These are phyloP conservation scores for Montipora efflorescens DNA, from an alignment of 64 coral and sea anemone genomes.

Conservation along the genomic window DNA sequence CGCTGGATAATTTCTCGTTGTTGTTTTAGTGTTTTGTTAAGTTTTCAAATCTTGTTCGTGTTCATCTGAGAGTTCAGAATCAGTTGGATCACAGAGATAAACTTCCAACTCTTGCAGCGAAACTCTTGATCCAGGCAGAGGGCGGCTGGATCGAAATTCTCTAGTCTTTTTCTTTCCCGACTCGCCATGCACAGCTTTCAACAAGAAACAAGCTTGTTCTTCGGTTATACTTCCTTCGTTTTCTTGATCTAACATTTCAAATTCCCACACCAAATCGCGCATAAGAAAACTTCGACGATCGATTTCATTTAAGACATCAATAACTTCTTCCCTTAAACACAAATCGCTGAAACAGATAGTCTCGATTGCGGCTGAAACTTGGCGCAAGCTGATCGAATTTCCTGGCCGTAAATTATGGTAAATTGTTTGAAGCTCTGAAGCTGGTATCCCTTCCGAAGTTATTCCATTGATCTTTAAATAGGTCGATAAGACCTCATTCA, in stretches of 20 bases:
- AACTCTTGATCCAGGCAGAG: conserved; percentile 18
- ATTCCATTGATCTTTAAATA: not conserved
- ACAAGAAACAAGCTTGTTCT: conserved; percentile 55
- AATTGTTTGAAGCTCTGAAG: conserved; percentile 37
- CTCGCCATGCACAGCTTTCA: conserved; percentile 41
- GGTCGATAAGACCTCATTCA: not conserved
- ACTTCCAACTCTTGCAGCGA: not conserved
- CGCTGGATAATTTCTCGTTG: not conserved
- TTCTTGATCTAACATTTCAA: conserved; percentile 45
- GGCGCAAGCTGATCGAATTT: conserved; percentile 59
- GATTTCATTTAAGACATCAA: conserved; percentile 62
- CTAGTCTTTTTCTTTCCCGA: conserved; percentile 24
- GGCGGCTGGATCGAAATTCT: conserved; percentile 15
- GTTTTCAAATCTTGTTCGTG: not conserved
- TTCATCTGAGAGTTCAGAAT: conserved; percentile 11
- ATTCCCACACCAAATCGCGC: conserved; percentile 56
- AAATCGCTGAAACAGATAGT: conserved; percentile 70
- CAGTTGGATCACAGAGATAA: conserved; percentile 19
- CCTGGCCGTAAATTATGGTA: conserved; percentile 58
- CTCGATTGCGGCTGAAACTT: conserved; percentile 55
- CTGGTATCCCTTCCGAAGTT: conserved; percentile 4
- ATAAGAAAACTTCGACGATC: conserved; percentile 64
- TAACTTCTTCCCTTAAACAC: conserved; percentile 57
- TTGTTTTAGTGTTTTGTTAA: not conserved
- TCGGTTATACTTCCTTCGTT: conserved; percentile 16